Base-by-base conservation (phyloP, 2,888 invertebrate species). In the Mythimna pallens region DNA sequence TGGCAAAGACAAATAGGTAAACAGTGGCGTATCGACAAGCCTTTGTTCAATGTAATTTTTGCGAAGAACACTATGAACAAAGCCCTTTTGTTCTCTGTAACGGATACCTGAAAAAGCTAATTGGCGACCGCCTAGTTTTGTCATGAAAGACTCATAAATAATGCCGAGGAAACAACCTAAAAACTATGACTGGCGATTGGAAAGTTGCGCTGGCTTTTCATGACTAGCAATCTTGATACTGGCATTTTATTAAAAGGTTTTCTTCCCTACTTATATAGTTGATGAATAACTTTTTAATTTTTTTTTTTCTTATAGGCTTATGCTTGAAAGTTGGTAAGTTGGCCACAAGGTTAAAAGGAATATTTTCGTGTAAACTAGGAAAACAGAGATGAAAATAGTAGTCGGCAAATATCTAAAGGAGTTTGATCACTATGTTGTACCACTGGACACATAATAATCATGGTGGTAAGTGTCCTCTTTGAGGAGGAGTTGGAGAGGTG, bases 1-100 rank as follows among this genome's bases (percentile, higher is more conserved):
- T 92, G 85, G 86, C 80, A 86, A 83, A 91, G 92, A 92, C 91
- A 93, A 94, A 94, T 93, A 92, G 91, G 90, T 89, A 89, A 91
- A 90, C 88, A 90, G 85, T 88, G 89, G 89, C 90, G 89, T 91
- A 92, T 93, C 88, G 92, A 89, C 91, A 80, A 88, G 87, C 89
- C 88, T 81, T 93, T 93, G 93, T 93, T 91, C 87, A 81, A 78
- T 74, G 89, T 90, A 91, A 93, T 94, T 93, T 92, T 93, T 88
- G 85, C 89, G 73, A 88, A 91, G 90, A 92, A 90, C 82, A 81
- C 85, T 83, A 80, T 85, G 85, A 89, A 91, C 90, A 90, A 92
- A 77, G 86, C 57, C 58, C 75, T 78, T 78, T 84, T 85, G 80
- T 83, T 62, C 8, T 78, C 52, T 65, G 81, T 72, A 84, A 85